A percentile compares a stretch with the other conserved stretches of the same genome.
These are phyloP conservation scores for Tenthredo amoena DNA, from an alignment of 2,888 invertebrate genomes.

Conservation along the genomic window DNA sequence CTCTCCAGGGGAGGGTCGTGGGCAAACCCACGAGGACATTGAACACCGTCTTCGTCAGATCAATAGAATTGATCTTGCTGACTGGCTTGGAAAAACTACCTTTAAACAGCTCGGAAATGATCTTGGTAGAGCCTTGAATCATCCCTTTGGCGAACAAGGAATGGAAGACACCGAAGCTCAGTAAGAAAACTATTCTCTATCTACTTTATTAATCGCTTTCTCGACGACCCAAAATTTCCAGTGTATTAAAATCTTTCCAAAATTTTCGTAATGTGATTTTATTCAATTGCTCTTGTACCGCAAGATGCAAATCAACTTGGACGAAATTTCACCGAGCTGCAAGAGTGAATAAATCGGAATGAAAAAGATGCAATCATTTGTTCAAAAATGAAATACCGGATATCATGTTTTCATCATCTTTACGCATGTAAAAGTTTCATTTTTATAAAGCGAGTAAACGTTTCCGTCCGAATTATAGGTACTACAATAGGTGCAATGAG, in stretches of 20 bases:
- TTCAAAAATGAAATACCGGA: not conserved
- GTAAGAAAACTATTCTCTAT: slow-evolving; percentile 52
- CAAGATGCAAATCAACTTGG: not conserved
- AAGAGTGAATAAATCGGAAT: not conserved
- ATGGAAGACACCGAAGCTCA: slow-evolving; percentile 63
- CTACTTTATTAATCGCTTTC: not conserved
- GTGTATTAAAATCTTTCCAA: not conserved
- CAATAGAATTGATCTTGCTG: slow-evolving; percentile 80
- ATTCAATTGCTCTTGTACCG: not conserved
- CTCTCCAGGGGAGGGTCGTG: slow-evolving; percentile 78
- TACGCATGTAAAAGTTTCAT: not conserved
- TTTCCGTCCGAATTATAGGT: not conserved
- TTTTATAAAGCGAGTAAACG: not conserved
- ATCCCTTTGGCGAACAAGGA: slow-evolving; percentile 65
- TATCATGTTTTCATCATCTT: not conserved
- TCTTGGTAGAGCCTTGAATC: slow-evolving; percentile 73
- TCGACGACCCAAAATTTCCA: not conserved
- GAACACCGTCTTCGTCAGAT: slow-evolving; percentile 82
- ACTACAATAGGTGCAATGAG: slow-evolving; percentile 17
- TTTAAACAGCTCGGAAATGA: slow-evolving; percentile 81
- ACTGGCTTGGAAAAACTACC: slow-evolving; percentile 82
- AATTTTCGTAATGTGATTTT: not conserved
- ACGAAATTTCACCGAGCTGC: too few relatives aligned
- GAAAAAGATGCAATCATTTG: not conserved
- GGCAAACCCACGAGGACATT: slow-evolving; percentile 81